Percentiles rank a stretch among this genome's conserved stretches.
Conservation (phyloP, 2,888 invertebrate genomes). For the Serripes groenlandicus region DNA sequence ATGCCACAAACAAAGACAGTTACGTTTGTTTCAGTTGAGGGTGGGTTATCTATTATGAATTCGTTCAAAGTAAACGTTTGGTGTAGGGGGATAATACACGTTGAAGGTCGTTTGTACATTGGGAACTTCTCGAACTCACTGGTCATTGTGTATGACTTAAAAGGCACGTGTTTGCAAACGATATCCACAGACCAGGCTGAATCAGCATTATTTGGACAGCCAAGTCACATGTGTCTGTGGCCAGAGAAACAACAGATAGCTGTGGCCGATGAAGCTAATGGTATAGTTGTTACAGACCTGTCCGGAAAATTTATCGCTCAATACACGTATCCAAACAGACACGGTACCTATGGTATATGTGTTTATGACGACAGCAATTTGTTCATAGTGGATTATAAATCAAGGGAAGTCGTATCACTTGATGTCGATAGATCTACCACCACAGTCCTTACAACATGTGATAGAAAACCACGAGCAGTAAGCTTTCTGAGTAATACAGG, state of each 20-base stretch:
- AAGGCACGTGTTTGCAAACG: no score
- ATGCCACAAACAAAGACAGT: no score
- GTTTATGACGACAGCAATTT: background rate
- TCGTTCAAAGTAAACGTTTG: no score
- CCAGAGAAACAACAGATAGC: background rate
- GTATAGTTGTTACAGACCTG: background rate
- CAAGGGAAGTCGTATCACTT: background rate
- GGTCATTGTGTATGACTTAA: no score
- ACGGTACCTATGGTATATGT: background rate
- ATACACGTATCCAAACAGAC: background rate
- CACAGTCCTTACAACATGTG: background rate
- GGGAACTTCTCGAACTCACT: no score
- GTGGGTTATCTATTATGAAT: no score
- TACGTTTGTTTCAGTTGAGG: no score
- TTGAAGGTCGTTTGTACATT: no score
- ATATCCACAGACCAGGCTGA: background rate
- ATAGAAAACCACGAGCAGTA: background rate
- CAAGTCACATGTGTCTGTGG: background rate
- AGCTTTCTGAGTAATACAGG: no score
- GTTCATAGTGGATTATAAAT: background rate
- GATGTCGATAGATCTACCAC: no score
- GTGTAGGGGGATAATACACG: no score
- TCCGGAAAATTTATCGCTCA: background rate
- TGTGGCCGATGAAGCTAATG: background rate
- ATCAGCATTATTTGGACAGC: background rate